These are phyloP conservation scores for Lepidocyrtoides sp. DNA, from an alignment of 2,888 invertebrate species.

Conservation along the genomic window DNA sequence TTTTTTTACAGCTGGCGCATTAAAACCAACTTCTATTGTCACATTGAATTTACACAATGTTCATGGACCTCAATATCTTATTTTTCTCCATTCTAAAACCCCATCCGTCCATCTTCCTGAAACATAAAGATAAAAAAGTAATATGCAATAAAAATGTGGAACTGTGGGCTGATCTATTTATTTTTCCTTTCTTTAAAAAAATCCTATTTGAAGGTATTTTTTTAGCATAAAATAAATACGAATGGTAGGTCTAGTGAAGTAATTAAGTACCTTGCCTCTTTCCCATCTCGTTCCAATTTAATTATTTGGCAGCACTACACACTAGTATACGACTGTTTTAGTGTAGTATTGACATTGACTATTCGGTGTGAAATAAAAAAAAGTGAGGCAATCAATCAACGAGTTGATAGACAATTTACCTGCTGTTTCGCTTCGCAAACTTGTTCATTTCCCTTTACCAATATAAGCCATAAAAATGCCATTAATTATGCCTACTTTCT, in stretches of 20 bases:
- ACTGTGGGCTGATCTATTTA: slow-evolving; percentile 13
- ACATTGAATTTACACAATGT: slow-evolving; percentile 14
- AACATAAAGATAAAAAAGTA: slow-evolving; percentile 30
- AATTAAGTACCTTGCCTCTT: neutral
- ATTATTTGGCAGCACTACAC: neutral
- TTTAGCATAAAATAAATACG: neutral
- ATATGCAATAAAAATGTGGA: slow-evolving; percentile 35
- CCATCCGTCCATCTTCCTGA: neutral
- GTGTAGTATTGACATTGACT: no score
- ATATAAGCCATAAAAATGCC: neutral
- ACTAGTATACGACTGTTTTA: no score
- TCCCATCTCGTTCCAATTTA: neutral
- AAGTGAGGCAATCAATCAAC: slow-evolving; percentile 12
- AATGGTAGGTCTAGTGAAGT: neutral
- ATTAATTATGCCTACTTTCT: slow-evolving; percentile 4
- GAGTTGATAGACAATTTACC: neutral
- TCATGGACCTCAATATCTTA: neutral
- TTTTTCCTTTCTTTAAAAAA: neutral
- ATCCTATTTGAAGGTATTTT: no score
- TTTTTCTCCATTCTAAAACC: neutral
- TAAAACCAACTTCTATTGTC: neutral
- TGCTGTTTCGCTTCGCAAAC: neutral
- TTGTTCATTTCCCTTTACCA: neutral
- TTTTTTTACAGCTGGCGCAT: neutral
- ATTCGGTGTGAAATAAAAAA: neutral